Evolutionary conservation across 2,888 invertebrate genomes (phyloP).

Genomic region (Venusia cambrica): DNA sequence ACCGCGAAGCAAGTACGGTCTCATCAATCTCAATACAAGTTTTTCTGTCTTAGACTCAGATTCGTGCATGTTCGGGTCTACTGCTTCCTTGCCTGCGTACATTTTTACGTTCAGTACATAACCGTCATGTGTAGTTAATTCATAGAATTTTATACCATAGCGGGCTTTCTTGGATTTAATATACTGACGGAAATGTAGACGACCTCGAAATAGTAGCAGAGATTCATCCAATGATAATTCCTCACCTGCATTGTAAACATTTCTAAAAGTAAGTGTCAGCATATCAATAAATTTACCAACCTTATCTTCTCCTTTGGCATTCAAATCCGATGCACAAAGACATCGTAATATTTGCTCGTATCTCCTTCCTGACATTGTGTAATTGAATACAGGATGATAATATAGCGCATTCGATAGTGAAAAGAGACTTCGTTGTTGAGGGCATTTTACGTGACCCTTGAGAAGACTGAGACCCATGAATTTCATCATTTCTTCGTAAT

Average conservation of each 20-base stretch:
- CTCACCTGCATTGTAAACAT: constrained; percentile 17
- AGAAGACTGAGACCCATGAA: constrained; percentile 5
- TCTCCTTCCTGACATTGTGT: constrained; percentile 22
- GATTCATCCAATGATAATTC: constrained; percentile 31
- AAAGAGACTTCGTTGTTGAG: constrained; percentile 18
- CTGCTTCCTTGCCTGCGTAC: too few species aligned
- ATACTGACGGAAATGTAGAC: constrained; percentile 29
- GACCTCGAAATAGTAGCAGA: constrained; percentile 26
- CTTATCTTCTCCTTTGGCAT: constrained; percentile 24
- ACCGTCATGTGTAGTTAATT: constrained; percentile 18
- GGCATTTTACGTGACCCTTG: constrained; percentile 3
- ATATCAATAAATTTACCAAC: constrained; percentile 16
- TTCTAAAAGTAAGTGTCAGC: constrained; percentile 18
- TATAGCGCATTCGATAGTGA: constrained; percentile 24
- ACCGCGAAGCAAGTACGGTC: too few species aligned
- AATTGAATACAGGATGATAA: too few species aligned
- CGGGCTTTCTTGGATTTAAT: constrained; percentile 31
- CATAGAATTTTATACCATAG: constrained; percentile 33
- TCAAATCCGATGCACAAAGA: constrained; percentile 17
- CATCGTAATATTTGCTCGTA: constrained; percentile 28
- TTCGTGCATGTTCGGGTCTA: too few species aligned
- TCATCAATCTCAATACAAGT: too few species aligned
- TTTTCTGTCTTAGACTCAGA: too few species aligned
- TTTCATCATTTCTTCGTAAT: constrained; percentile 8
- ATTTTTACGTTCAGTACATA: constrained; percentile 13